Evolutionary conservation across 2,888 invertebrate genomes (phyloP), one percentile per base, ranked within the genome.

Genomic region (Masnerella sp.): DNA sequence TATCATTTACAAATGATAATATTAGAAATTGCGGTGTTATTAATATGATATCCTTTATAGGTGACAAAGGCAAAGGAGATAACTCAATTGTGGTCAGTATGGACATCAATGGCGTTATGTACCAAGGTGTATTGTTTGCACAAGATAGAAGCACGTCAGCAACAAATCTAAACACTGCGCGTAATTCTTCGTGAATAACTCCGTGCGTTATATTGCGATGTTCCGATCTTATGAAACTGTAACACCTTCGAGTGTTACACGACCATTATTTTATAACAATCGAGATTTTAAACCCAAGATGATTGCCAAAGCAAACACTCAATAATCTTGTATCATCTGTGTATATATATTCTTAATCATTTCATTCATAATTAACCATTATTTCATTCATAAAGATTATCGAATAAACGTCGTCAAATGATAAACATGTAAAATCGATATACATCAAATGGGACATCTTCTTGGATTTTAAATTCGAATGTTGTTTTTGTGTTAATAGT

Each of bases 51-150:
- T n/a, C 12, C n/a, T 22, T 62, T 88, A 0, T 88, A 96, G 97
- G 94, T 79, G 95, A 95, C 83, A 93, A 94, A 18, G 90, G 91
- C 76, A 94, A 93, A 79, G 94, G 95, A 7, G 96, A 96, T 84
- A 95, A 93, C 83, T 96, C 97, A 61, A 89, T 99, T 76, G 94
- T 95, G 32, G 97, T 99, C 25, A 96, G 96, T 82, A 96, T 99
- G 93, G 97, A 99, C 88, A 90, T 99, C 74, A 98, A 99, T 86
- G 98, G 98, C 40, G 92, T 96, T 54, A 94, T 95, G 88, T 99
- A 98, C 88, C 96, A 98, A 88, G 98, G 99, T 14, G 95, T 98
- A 5, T 90, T 99, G 5, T 96, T 96, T 87, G 93, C 93, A 51
- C 91, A 85, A 74, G 82, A 84, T 20, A 79, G 74, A 64, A 80